A percentile compares a stretch with the other conserved stretches of the same genome.
Evolutionary conservation across 2,113 vertebrate genomes (phyloP).

Genomic region (Plecotus auritus): DNA sequence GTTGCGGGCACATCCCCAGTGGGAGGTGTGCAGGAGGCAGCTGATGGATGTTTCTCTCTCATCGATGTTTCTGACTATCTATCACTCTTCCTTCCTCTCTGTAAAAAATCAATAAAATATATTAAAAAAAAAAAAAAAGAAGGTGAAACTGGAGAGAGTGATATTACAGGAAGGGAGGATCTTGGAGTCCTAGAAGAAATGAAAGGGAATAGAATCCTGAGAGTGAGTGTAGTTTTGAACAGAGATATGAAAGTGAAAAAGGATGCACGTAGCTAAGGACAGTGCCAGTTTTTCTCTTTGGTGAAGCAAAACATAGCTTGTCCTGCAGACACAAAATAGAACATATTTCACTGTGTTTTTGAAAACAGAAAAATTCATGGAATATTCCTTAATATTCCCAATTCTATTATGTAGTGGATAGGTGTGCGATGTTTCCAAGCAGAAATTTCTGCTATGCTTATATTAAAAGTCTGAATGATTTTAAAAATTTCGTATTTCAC

Average conservation of each 20-base stretch:
- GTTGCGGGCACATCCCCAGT: no score
- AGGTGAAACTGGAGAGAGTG: not conserved
- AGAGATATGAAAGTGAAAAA: not conserved
- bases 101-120: no score
- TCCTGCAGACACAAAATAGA: not conserved
- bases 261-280: not conserved
- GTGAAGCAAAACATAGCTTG: slow-evolving; percentile 9
- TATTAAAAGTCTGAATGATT: not conserved
- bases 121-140: no score
- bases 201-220: not conserved
- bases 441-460: not conserved
- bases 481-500: slow-evolving; percentile 29
- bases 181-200: not conserved
- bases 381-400: not conserved
- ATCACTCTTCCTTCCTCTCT: no score
- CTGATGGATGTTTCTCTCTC: no score
- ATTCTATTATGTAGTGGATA: not conserved
- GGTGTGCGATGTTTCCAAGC: not conserved
- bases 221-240: not conserved
- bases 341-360: not conserved
- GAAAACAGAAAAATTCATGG: not conserved
- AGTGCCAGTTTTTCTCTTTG: not conserved
- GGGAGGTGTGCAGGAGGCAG: no score
- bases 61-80: no score
- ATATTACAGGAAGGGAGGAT: not conserved